Percentiles rank a stretch among this genome's conserved stretches.
Conservation (phyloP, 2,888 invertebrate species). For the Microplitis deprimator region DNA sequence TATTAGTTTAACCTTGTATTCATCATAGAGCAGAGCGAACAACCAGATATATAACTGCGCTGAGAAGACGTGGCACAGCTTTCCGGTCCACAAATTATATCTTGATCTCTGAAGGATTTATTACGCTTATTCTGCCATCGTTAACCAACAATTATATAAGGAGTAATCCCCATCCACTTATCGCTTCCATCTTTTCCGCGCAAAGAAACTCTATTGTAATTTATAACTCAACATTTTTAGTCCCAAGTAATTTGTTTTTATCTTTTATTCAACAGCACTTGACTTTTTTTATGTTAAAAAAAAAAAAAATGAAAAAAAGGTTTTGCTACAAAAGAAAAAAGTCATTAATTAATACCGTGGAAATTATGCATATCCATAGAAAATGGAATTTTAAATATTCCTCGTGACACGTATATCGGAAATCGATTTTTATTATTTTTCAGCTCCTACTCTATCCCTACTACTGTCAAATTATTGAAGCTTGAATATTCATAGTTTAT, state of each 20-base stretch:
- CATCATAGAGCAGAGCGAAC: conserved; percentile 55
- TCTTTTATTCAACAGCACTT: too few relatives aligned
- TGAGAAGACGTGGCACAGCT: conserved; percentile 47
- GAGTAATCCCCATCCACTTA: conserved; percentile 34
- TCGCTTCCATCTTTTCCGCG: background rate
- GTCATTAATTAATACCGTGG: background rate
- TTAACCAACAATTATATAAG: conserved; percentile 55
- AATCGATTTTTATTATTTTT: conserved; percentile 27
- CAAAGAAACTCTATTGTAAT: background rate
- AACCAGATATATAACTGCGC: background rate
- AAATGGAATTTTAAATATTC: conserved; percentile 9
- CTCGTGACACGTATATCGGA: conserved; percentile 15
- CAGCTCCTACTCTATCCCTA: conserved; percentile 4
- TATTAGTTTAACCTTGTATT: conserved; percentile 54
- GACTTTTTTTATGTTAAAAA: background rate
- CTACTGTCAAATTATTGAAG: conserved; percentile 11
- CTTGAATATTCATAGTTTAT: conserved; percentile 56
- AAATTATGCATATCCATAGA: conserved; percentile 3
- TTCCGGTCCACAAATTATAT: conserved; percentile 55
- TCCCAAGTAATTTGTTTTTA: background rate
- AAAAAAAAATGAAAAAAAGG: background rate
- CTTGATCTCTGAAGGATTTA: conserved; percentile 60
- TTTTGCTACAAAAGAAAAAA: background rate
- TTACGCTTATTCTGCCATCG: conserved; percentile 53
- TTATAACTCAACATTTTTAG: background rate